Percentiles rank a stretch among this genome's conserved stretches.
Evolutionary conservation across 2,888 invertebrate species (phyloP).

Genomic region (Hedya salicella): DNA sequence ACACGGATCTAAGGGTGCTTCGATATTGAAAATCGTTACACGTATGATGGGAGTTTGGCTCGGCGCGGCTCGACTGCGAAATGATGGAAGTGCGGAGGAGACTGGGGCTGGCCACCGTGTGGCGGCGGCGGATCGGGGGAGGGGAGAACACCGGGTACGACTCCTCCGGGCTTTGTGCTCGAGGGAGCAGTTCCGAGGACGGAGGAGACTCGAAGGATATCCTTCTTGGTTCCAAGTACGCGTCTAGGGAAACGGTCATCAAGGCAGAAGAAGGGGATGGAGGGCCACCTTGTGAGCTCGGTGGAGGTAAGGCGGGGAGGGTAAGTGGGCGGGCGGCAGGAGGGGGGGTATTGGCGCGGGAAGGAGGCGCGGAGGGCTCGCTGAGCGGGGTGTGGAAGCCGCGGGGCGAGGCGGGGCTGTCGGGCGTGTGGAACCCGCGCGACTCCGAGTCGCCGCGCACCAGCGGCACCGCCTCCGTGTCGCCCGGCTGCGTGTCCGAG

Average conservation of each 20-base stretch:
- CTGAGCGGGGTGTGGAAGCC: constrained; percentile 90
- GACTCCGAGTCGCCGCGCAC: constrained; percentile 85
- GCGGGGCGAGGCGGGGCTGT: constrained; percentile 85
- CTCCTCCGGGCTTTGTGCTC: constrained; percentile 90
- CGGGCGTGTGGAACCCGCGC: constrained; percentile 92
- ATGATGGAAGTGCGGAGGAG: constrained; percentile 89
- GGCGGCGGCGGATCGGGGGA: constrained; percentile 90
- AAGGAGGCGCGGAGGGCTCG: constrained; percentile 79
- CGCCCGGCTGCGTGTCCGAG: constrained; percentile 64
- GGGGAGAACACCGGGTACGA: constrained; percentile 95
- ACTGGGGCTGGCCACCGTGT: constrained; percentile 80
- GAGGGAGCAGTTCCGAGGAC: constrained; percentile 88
- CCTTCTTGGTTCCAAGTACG: constrained; percentile 92
- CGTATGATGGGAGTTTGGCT: constrained; percentile 93
- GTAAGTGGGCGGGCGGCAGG: constrained; percentile 78
- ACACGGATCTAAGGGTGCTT: constrained; percentile 38
- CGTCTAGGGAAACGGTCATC: constrained; percentile 93
- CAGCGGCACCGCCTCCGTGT: constrained; percentile 73
- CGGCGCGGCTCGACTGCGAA: constrained; percentile 90
- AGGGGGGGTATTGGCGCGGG: constrained; percentile 70
- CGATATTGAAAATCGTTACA: constrained; percentile 86
- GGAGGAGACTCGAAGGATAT: constrained; percentile 93
- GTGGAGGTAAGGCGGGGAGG: constrained; percentile 73
- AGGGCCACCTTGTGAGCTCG: constrained; percentile 72
- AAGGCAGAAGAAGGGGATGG: constrained; percentile 94